Evolutionary conservation across 2,888 invertebrate genomes (phyloP).

Genomic region (Eilema sororculum): DNA sequence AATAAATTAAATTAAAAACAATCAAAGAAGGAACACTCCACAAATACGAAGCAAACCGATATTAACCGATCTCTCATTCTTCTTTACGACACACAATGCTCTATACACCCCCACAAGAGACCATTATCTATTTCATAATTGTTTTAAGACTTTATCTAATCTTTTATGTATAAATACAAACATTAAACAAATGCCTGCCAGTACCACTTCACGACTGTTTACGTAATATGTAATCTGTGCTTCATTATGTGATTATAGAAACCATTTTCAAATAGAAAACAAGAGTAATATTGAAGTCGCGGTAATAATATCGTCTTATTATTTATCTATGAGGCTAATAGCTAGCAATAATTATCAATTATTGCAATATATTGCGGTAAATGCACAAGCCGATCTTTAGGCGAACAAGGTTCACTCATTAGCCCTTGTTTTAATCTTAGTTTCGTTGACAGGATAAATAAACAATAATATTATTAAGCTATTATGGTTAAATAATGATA

Average conservation of each 20-base stretch:
- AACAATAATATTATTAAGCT: neutral
- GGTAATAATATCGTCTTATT: neutral
- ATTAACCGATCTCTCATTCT: neutral
- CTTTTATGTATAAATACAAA: constrained; percentile 1
- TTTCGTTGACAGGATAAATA: neutral
- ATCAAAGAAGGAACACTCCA: neutral
- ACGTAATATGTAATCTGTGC: constrained; percentile 6
- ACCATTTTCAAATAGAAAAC: neutral
- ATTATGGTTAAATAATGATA: too few species aligned
- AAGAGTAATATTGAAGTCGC: neutral
- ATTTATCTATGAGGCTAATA: neutral
- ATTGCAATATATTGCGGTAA: neutral
- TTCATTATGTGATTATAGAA: neutral
- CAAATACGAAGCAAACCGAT: neutral
- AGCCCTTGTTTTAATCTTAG: neutral
- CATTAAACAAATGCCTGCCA: neutral
- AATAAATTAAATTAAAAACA: neutral
- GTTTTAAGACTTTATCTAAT: neutral
- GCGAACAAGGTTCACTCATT: constrained; percentile 9
- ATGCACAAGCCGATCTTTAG: neutral
- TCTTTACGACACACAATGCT: neutral
- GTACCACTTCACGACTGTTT: neutral
- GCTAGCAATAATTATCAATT: constrained; percentile 1
- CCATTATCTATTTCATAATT: neutral
- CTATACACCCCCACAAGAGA: neutral